Evolutionary conservation across 1,140 invertebrate genomes (phyloP).

Genomic region (Papilio machaon): DNA sequence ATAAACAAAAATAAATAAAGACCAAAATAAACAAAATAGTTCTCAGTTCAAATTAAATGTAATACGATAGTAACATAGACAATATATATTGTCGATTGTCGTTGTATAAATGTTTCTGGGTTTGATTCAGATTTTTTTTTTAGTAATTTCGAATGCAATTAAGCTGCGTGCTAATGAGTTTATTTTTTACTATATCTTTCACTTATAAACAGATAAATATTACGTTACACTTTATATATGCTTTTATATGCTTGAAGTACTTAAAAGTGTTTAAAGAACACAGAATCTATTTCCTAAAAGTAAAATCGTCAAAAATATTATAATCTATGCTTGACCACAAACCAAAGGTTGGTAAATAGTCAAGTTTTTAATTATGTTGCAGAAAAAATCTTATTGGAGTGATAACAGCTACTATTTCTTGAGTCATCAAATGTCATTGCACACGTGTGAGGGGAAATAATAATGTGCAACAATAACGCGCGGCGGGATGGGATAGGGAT

Average conservation of each 20-base stretch:
- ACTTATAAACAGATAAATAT: too few species aligned
- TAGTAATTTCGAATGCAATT: not conserved
- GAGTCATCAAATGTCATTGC: not conserved
- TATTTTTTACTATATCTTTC: too few species aligned
- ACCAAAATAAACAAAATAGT: not conserved
- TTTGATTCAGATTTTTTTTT: not conserved
- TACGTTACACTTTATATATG: too few species aligned
- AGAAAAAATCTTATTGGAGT: not conserved
- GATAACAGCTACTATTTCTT: not conserved
- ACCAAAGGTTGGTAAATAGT: not conserved
- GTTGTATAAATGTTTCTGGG: not conserved
- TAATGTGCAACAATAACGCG: constrained; percentile 9
- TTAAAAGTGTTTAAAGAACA: too few species aligned
- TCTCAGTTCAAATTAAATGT: not conserved
- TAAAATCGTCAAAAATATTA: too few species aligned
- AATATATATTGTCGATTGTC: not conserved
- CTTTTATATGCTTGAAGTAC: too few species aligned
- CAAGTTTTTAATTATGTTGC: not conserved
- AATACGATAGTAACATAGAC: not conserved
- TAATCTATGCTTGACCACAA: not conserved
- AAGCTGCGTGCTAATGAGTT: too few species aligned
- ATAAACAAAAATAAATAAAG: not conserved
- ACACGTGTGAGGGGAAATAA: not conserved
- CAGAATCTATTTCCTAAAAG: too few species aligned
- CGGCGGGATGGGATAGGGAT: not conserved